These are phyloP conservation scores for Drosophila tsacasi DNA, from an alignment of 1,140 invertebrate species.

Conservation along the genomic window DNA sequence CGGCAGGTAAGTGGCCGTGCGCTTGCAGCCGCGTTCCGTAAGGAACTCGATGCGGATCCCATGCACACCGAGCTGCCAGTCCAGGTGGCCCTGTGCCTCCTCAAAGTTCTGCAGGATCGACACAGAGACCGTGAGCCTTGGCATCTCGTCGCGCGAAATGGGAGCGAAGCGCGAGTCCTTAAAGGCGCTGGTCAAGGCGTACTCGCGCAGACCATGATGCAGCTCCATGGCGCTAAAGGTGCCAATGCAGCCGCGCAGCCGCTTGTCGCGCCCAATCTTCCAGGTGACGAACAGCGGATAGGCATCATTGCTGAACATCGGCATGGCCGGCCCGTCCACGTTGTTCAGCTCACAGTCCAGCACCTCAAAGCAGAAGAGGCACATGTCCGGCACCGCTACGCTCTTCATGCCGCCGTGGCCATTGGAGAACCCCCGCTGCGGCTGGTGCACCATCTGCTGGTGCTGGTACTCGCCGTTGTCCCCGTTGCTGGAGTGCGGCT, in stretches of 20 bases:
- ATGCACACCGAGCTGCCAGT: slow-evolving; percentile 99
- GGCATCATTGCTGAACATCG: slow-evolving; percentile 96
- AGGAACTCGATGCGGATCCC: slow-evolving; percentile 99
- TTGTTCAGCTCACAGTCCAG: slow-evolving; percentile 97
- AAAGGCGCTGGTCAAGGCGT: slow-evolving; percentile 98
- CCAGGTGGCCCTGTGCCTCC: slow-evolving; percentile 96
- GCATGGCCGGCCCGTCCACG: slow-evolving; percentile 94
- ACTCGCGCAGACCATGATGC: slow-evolving; percentile 94
- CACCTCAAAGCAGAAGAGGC: slow-evolving; percentile 99
- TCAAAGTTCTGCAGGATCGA: slow-evolving; percentile 97
- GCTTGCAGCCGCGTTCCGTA: slow-evolving; percentile 97
- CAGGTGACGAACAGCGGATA: slow-evolving; percentile 99
- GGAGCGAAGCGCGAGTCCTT: slow-evolving; percentile 99
- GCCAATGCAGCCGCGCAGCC: slow-evolving; percentile 97
- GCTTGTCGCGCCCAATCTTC: slow-evolving; percentile 97
- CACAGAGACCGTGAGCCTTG: slow-evolving; percentile 96
- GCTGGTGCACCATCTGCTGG: slow-evolving; percentile 70
- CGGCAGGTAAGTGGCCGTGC: slow-evolving; percentile 98
- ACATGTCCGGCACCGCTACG: slow-evolving; percentile 97
- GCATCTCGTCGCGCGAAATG: slow-evolving; percentile 96
- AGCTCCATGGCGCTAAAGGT: slow-evolving; percentile 96
- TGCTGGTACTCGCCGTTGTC: slow-evolving; percentile 61
- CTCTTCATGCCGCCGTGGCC: slow-evolving; percentile 82
- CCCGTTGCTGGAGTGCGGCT: slow-evolving; percentile 63
- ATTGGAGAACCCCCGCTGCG: slow-evolving; percentile 62